These are phyloP conservation scores for Tenthredo amoena DNA, from an alignment of 2,888 invertebrate species.

Conservation along the genomic window DNA sequence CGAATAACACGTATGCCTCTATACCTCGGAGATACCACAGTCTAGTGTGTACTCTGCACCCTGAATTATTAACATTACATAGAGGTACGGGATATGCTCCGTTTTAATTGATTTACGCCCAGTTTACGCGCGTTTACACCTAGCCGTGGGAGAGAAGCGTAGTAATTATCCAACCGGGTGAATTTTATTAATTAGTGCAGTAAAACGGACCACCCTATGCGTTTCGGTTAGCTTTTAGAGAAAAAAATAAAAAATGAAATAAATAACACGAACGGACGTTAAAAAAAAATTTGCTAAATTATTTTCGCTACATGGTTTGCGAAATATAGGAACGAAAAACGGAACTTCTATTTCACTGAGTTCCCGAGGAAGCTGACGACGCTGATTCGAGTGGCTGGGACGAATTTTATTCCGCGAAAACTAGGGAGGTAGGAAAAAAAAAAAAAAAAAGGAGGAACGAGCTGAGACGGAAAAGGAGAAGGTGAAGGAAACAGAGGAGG, in stretches of 20 bases:
- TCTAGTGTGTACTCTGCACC: background rate
- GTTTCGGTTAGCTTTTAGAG: background rate
- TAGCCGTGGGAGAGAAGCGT: background rate
- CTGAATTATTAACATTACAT: conserved; percentile 24
- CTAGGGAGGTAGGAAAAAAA: background rate
- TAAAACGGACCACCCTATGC: background rate
- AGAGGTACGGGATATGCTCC: background rate
- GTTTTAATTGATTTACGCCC: conserved; percentile 29
- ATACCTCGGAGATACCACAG: background rate
- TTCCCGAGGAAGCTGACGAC: conserved; percentile 6
- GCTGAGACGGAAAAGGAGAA: background rate
- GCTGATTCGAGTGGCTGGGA: conserved; percentile 37
- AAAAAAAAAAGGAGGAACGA: background rate
- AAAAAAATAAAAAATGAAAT: background rate
- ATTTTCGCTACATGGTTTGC: too few species aligned
- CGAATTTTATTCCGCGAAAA: background rate
- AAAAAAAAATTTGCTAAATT: background rate
- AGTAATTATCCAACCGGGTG: background rate
- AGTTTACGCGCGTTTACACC: background rate
- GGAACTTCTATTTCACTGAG: background rate
- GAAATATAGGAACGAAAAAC: background rate
- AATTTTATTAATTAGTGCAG: background rate
- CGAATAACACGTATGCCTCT: background rate
- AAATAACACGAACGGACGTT: too few species aligned
- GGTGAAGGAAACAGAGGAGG: background rate